Evolutionary conservation across 2,797 vertebrate genomes (phyloP).

Genomic region (Sebastes iracundus): DNA sequence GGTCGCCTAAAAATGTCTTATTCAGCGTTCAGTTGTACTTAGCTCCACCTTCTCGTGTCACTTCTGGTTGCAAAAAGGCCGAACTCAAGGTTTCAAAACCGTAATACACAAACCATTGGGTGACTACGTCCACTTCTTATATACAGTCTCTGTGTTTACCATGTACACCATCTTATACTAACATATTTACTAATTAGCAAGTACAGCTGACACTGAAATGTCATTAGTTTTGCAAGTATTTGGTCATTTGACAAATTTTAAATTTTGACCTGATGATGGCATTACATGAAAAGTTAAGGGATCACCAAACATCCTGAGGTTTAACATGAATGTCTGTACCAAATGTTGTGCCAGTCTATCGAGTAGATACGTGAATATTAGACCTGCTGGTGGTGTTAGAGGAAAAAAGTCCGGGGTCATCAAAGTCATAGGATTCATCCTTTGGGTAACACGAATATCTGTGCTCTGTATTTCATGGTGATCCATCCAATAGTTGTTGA

Average conservation of each 20-base stretch:
- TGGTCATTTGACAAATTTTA: not conserved
- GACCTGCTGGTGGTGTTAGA: not conserved
- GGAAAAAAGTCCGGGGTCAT: not conserved
- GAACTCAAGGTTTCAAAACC: too few species aligned
- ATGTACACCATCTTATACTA: not conserved
- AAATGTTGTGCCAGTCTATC: not conserved
- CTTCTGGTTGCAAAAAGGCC: too few species aligned
- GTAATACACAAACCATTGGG: too few species aligned
- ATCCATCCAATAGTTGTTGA: not conserved
- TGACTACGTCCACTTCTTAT: fast-evolving
- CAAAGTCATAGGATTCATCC: not conserved
- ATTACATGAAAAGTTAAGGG: not conserved
- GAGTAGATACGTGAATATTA: not conserved
- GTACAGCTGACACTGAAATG: not conserved
- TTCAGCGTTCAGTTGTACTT: too few species aligned
- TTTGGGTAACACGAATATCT: fast-evolving
- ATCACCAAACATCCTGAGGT: not conserved
- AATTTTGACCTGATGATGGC: not conserved
- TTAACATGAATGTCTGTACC: not conserved
- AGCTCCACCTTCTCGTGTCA: too few species aligned
- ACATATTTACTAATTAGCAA: not conserved
- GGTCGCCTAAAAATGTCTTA: fast-evolving
- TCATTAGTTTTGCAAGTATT: not conserved
- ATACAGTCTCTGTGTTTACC: not conserved
- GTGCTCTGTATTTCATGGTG: not conserved